A percentile compares a stretch with the other conserved stretches of the same genome.
Conservation (phyloP, 2,113 vertebrate genomes). For the Bostrychus sinensis region DNA sequence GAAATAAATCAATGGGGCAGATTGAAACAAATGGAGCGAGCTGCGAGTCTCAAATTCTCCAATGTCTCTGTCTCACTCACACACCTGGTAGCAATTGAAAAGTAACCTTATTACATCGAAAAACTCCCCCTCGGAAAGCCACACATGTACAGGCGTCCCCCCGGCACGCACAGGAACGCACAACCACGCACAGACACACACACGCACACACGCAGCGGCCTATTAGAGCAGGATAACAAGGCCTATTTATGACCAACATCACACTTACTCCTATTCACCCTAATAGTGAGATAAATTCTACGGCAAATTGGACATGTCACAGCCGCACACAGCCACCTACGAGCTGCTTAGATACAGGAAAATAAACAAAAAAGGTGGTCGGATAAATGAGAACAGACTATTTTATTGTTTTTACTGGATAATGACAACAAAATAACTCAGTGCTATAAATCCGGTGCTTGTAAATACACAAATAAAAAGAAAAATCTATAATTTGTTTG, state of each 20-base stretch:
- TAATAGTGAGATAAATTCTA: constrained; percentile 35
- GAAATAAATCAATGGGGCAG: constrained; percentile 46
- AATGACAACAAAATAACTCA: too few species aligned
- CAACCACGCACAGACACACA: too few species aligned
- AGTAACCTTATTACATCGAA: constrained; percentile 54
- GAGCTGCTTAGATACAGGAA: not conserved
- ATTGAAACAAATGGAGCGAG: constrained; percentile 51
- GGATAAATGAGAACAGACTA: not conserved
- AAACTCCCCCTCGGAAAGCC: constrained; percentile 20
- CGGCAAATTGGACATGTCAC: constrained; percentile 49
- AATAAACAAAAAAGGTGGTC: constrained; percentile 7
- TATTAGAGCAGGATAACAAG: constrained; percentile 53
- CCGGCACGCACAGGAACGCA: constrained; percentile 16
- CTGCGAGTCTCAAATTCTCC: constrained; percentile 42
- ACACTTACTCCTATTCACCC: constrained; percentile 48
- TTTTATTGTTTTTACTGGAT: too few species aligned
- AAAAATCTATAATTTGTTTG: too few species aligned
- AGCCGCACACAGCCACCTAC: constrained; percentile 6
- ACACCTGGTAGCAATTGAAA: constrained; percentile 65
- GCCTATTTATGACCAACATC: constrained; percentile 46
- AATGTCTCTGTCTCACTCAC: constrained; percentile 41
- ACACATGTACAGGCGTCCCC: not conserved
- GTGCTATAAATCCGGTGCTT: too few species aligned
- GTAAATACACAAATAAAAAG: too few species aligned
- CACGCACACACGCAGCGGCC: constrained; percentile 19